Evolutionary conservation across 2,797 vertebrate genomes (phyloP).

Genomic region (Remorina albescens): DNA sequence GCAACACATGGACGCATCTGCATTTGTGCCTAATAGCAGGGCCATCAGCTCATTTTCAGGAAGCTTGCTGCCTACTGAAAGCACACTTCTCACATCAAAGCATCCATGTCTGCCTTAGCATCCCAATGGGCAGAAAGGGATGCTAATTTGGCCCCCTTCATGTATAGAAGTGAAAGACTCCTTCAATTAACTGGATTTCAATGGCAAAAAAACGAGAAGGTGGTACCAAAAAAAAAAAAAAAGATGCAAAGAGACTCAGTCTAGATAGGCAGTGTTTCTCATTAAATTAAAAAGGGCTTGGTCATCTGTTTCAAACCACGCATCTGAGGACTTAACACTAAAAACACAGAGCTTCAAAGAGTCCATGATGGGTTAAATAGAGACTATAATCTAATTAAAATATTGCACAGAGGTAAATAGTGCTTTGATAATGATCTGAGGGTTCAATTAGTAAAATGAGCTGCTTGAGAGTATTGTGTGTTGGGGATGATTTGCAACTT

Average conservation of each 20-base stretch:
- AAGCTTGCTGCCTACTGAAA: constrained; percentile 89
- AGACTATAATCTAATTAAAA: constrained; percentile 99
- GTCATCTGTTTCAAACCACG: constrained; percentile 90
- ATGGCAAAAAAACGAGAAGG: constrained; percentile 86
- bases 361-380: constrained; percentile 99
- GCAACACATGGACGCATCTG: constrained; percentile 92
- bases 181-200: constrained; percentile 99
- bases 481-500: constrained; percentile 87
- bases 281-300: constrained; percentile 96
- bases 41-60: constrained; percentile 99
- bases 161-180: constrained; percentile 95
- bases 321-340: constrained; percentile 98
- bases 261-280: constrained; percentile 91
- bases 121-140: constrained; percentile 92
- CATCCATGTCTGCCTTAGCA: constrained; percentile 85
- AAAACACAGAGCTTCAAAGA: constrained; percentile 96
- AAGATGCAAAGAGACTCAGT: constrained; percentile 90
- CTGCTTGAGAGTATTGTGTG: constrained; percentile 86
- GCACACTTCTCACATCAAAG: constrained; percentile 96
- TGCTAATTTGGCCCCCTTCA: constrained; percentile 98
- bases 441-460: constrained; percentile 94
- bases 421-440: constrained; percentile 99
- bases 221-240: constrained; percentile 76
- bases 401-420: constrained; percentile 97
- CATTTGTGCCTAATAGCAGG: constrained; percentile 93